These are phyloP conservation scores for Ictidomys tridecemlineatus DNA, from an alignment of 2,113 vertebrate species.

Conservation along the genomic window DNA sequence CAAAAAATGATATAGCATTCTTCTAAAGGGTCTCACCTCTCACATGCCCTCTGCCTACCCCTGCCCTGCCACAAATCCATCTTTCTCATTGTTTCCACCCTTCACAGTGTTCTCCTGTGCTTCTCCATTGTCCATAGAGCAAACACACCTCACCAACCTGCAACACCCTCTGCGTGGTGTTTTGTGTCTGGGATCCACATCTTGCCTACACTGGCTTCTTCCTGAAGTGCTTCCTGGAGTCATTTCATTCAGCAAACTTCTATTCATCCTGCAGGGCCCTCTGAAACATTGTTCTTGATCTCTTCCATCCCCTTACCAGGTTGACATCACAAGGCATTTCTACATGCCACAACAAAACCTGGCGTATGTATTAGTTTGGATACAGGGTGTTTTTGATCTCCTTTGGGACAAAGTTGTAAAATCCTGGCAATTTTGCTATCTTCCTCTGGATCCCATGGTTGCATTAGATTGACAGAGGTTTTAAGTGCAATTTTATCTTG, in stretches of 20 bases:
- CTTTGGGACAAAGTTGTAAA: neutral
- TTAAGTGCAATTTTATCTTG: constrained; percentile 5
- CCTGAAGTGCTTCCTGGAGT: neutral
- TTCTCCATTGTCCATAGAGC: neutral
- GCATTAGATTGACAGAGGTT: neutral
- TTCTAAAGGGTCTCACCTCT: neutral
- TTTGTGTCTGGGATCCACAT: neutral
- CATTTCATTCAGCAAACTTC: neutral
- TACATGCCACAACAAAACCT: neutral
- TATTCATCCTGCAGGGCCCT: neutral
- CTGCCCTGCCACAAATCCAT: neutral
- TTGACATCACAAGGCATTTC: neutral
- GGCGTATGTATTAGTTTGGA: neutral
- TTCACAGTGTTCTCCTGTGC: neutral
- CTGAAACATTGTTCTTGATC: neutral
- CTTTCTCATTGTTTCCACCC: neutral
- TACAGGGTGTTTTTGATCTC: neutral
- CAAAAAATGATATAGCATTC: neutral
- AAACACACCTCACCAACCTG: neutral
- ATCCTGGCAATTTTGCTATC: neutral
- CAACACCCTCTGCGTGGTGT: neutral
- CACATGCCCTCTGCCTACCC: neutral
- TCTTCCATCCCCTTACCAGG: rapidly evolving
- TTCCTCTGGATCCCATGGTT: neutral
- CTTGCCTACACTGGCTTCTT: neutral